These are phyloP conservation scores for Hemibagrus wyckioides DNA, from an alignment of 2,113 vertebrate species.

Conservation along the genomic window DNA sequence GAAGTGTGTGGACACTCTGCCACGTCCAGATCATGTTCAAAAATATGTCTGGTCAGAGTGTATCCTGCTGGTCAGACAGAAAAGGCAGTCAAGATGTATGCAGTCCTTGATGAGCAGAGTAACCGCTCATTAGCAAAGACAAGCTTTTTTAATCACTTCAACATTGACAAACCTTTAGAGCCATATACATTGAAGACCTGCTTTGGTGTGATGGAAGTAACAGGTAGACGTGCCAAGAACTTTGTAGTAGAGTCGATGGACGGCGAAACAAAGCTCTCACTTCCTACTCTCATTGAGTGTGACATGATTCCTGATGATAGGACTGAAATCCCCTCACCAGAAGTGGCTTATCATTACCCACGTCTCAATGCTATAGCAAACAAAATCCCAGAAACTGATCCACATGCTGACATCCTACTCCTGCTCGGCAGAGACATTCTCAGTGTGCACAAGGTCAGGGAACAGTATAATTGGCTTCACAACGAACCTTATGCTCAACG, in stretches of 20 bases:
- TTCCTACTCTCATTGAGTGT: slow-evolving; percentile 17
- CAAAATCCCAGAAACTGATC: slow-evolving; percentile 12
- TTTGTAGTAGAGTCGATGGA: slow-evolving; percentile 28
- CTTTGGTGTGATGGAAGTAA: neutral
- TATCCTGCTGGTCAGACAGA: slow-evolving; percentile 20
- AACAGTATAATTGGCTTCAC: slow-evolving; percentile 17
- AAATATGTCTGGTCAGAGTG: slow-evolving; percentile 45
- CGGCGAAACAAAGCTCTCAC: neutral
- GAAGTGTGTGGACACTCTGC: slow-evolving; percentile 36
- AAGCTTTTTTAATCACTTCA: slow-evolving; percentile 46
- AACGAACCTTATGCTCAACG: neutral
- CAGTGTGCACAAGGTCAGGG: slow-evolving; percentile 23
- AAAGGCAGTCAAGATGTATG: no score
- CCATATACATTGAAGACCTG: slow-evolving; percentile 25
- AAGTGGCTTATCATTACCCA: neutral
- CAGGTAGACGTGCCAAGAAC: neutral
- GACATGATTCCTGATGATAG: slow-evolving; percentile 38
- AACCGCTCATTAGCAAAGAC: slow-evolving; percentile 47
- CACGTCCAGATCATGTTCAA: slow-evolving; percentile 43
- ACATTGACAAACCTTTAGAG: neutral
- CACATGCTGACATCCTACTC: neutral
- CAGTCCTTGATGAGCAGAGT: slow-evolving; percentile 42
- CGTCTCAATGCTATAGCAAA: neutral
- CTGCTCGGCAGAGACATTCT: slow-evolving; percentile 28
- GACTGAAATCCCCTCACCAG: slow-evolving; percentile 28